Base-by-base conservation (phyloP, 2,113 vertebrate species). In the Xiphophorus hellerii region DNA sequence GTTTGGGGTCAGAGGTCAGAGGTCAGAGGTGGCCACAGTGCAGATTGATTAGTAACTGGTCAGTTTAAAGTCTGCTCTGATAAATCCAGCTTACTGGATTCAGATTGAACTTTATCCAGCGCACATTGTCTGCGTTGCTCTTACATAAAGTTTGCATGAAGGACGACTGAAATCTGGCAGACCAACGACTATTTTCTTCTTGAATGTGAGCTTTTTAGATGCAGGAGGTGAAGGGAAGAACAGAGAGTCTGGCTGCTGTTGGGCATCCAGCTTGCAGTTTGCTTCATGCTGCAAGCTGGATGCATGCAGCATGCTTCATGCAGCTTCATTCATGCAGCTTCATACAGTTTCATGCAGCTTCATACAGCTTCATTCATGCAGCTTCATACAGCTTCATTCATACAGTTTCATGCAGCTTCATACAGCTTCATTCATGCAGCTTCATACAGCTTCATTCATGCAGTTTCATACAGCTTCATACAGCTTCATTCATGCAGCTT, bases 11-110 rank as follows among this genome's bases (percentile, higher is more conserved):
- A 79, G 72, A 83, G 28, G n/a, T n/a, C n/a, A n/a, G n/a, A n/a
- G 79, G 33, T 86, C 78, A 78, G 15, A 1, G 39, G 35, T 4
- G 2, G 29, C 25, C 1, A 30, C 35, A 28, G 3, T 28, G 77
- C 27, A 84, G 80, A 89, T 92, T 93, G 92, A 93, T 94, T 85
- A 93, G 90, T 93, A 94, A 93, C 91, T 3, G 67, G 37, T 39
- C 2, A 20, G 88, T 89, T 84, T 91, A 92, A 91, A 92, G 89
- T 91, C 88, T 91, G 83, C 78, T 82, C 76, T 79, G 90, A 92
- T 93, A 92, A 93, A 92, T 87, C 78, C 88, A 83, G 80, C 91
- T 91, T 77, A 84, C 69, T n/a, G 83, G 81, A 80, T 62, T 71
- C 66, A 15, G 80, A 58, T 37, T 91, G 90, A 90, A 94, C 92